Conservation (phyloP, 2,113 vertebrate genomes). For the Crotalus helleri region DNA sequence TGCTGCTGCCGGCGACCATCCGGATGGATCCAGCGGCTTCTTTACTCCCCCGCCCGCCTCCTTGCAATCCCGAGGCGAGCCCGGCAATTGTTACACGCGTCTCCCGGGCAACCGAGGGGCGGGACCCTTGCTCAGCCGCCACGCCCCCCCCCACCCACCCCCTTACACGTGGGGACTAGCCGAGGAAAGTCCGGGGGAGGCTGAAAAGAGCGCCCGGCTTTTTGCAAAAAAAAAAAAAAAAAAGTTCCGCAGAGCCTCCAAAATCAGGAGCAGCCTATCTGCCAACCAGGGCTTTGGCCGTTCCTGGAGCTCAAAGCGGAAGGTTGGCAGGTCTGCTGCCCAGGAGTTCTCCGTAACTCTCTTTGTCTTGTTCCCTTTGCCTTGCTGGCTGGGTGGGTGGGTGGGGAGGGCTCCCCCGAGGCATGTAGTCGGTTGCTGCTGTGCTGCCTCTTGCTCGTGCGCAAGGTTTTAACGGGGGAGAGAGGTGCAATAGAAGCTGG, state of each 20-base stretch:
- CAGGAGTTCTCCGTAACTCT: not conserved
- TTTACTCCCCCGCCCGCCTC: not conserved
- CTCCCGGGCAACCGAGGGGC: conserved; percentile 4
- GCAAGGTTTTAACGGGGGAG: not conserved
- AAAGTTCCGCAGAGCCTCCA: not conserved
- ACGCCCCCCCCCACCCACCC: not conserved
- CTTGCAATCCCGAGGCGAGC: not conserved
- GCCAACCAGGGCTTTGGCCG: not conserved
- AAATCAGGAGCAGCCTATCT: not conserved
- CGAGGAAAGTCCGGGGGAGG: not conserved
- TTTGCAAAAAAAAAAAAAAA: not conserved
- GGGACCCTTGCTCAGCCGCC: not conserved
- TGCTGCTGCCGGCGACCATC: not conserved
- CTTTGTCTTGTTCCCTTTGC: not conserved
- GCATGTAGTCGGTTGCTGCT: not conserved
- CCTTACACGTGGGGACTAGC: not conserved
- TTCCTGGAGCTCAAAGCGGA: not conserved
- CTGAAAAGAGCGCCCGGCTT: not conserved
- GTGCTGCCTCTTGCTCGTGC: no score
- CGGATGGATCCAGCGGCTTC: accelerated
- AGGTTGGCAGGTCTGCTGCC: not conserved
- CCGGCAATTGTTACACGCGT: not conserved
- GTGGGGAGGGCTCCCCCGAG: not conserved
- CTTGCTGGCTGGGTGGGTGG: not conserved
- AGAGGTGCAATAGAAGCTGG: not conserved